phyloP scores from a whole-genome alignment of 2,797 vertebrate species.

The Sciurus carolinensis region DNA sequence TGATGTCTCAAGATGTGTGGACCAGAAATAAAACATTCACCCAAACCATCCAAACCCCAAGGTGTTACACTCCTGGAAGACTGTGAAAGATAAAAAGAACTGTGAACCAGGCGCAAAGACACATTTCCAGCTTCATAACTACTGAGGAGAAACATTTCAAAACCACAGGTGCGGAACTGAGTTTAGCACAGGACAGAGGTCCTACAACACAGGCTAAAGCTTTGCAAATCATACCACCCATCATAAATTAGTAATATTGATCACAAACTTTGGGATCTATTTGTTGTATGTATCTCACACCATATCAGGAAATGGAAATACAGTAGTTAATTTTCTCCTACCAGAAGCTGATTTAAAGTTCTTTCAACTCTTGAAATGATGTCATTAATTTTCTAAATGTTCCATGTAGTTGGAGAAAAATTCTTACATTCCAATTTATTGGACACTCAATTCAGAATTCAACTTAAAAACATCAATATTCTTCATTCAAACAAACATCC shows the following conservation, averaged over 20 bases:
- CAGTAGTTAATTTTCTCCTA: conserved; percentile 88
- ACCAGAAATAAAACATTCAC: conserved; percentile 59
- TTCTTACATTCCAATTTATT: conserved; percentile 90
- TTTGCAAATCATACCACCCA: conserved; percentile 11
- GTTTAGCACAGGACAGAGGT: conserved; percentile 4
- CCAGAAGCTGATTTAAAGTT: conserved; percentile 91
- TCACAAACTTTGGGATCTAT: conserved; percentile 75
- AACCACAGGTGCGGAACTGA: conserved; percentile 71
- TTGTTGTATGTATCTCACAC: conserved; percentile 67
- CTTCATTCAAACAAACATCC: conserved; percentile 79
- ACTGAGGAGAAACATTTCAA: neutral
- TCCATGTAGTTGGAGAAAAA: conserved; percentile 89
- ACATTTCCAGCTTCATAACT: conserved; percentile 35
- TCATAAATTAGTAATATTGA: conserved; percentile 75
- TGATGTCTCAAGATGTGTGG: neutral
- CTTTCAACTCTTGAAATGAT: conserved; percentile 92
- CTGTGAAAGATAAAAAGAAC: conserved; percentile 60
- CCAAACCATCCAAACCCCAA: neutral
- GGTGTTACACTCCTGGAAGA: conserved; percentile 55
- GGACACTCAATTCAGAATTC: conserved; percentile 79
- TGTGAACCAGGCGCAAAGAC: conserved; percentile 43
- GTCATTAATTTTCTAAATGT: conserved; percentile 91
- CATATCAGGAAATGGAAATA: conserved; percentile 68
- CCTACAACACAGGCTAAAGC: conserved; percentile 55
- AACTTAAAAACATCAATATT: conserved; percentile 84